Evolutionary conservation across 2,797 vertebrate species (phyloP).

Genomic region (Hippoglossus hippoglossus): DNA sequence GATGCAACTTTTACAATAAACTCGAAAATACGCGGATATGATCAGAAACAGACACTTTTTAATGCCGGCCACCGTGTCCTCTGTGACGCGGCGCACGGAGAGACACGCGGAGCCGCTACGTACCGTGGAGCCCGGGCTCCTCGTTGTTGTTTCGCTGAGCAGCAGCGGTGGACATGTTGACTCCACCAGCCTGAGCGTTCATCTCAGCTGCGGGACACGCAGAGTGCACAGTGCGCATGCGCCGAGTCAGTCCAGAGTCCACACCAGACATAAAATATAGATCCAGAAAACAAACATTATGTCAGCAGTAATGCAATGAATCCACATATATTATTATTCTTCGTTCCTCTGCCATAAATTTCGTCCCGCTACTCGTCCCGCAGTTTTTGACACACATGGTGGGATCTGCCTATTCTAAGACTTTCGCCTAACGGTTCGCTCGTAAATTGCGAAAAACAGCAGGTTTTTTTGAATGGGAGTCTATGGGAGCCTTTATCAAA

Average conservation of each 20-base stretch:
- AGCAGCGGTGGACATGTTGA: conserved; percentile 86
- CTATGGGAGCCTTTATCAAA: too few relatives aligned
- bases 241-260: conserved; percentile 32
- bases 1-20: conserved; percentile 77
- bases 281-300: not conserved
- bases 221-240: conserved; percentile 67
- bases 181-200: conserved; percentile 70
- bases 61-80: not conserved
- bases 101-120: conserved; percentile 11
- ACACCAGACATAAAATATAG: not conserved
- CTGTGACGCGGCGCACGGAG: not conserved
- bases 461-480: too few relatives aligned
- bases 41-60: not conserved
- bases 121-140: conserved; percentile 85
- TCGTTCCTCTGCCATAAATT: too few relatives aligned
- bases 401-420: too few relatives aligned
- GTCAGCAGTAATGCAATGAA: too few relatives aligned
- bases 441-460: too few relatives aligned
- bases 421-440: too few relatives aligned
- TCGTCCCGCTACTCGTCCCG: too few relatives aligned
- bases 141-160: conserved; percentile 86
- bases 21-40: conserved; percentile 19
- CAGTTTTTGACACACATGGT: too few relatives aligned
- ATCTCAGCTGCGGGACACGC: conserved; percentile 77
- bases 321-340: too few relatives aligned